Base-by-base conservation (phyloP, 2,113 vertebrate genomes). In the Lota lota region DNA sequence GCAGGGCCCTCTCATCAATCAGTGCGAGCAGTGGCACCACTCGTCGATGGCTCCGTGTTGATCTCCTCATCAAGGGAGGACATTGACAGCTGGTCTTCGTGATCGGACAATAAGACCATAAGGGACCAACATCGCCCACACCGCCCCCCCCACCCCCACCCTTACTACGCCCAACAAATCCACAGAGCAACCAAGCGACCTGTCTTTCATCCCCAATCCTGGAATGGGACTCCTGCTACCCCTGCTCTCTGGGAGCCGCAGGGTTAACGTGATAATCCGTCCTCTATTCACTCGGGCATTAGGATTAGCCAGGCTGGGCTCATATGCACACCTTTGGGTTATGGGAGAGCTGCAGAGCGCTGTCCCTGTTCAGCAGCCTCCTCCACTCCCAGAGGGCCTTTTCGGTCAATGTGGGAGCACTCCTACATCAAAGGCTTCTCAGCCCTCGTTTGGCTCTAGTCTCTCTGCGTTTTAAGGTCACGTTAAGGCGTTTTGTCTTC, bases 261-360 rank as follows among this genome's bases (percentile, higher is more conserved):
- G 83, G 79, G 84, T 88, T 89, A 89, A 89, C 87, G 82, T 84
- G 83, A 74, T 92, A 91, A 93, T 93, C 88, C 83, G n/a, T 62
- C 72, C 36, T 70, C 73, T 85, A 88, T 85, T 90, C 90, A 88
- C 87, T 68, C 17, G 58, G 83, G 88, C 70, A 83, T 78, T 75
- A 69, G 88, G 90, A 92, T 92, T 86, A 93, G 80, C 70, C 70
- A 79, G 70, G 63, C 70, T 68, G 75, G 79, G 61, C 77, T 78
- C 78, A 85, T 83, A 57, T 53, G 64, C 70, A 82, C 82, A 84
- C 83, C 83, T 88, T 86, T 67, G 72, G 78, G 81, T 85, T 78
- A 79, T 72, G 78, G 85, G 4, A 66, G 65, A 71, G 59, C 68
- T 67, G 19, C 70, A 72, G 19, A 60, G 21, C 47, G 36, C 64